Evolutionary conservation across 2,113 vertebrate species (phyloP).

Genomic region (Phyllopteryx taeniolatus): DNA sequence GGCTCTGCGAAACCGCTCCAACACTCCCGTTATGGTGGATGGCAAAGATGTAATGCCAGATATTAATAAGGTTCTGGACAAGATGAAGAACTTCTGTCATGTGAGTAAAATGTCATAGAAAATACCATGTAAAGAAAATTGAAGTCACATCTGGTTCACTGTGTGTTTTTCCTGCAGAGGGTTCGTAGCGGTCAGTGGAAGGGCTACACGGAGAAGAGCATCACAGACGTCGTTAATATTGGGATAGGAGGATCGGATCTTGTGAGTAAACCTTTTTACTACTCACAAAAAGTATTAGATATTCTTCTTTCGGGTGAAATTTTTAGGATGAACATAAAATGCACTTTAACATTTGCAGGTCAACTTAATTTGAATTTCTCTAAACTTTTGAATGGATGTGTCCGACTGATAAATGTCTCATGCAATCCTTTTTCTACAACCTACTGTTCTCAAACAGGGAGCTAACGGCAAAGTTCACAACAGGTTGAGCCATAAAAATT

Average conservation of each 20-base stretch:
- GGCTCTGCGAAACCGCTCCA: constrained; percentile 91
- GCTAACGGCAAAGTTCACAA: too few relatives aligned
- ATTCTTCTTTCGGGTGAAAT: too few relatives aligned
- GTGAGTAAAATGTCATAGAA: constrained; percentile 61
- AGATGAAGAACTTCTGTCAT: constrained; percentile 94
- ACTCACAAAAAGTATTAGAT: neutral
- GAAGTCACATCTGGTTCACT: neutral
- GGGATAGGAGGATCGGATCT: constrained; percentile 96
- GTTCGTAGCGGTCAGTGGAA: constrained; percentile 94
- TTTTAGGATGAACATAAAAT: too few relatives aligned
- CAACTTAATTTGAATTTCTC: neutral
- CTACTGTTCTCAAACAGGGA: too few relatives aligned
- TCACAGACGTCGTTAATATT: constrained; percentile 90
- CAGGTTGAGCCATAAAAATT: too few relatives aligned
- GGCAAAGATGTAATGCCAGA: constrained; percentile 94
- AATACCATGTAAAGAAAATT: neutral
- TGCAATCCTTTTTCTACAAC: neutral
- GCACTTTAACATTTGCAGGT: too few relatives aligned
- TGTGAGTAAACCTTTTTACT: constrained; percentile 69
- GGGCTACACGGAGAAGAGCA: constrained; percentile 88
- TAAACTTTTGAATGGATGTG: neutral
- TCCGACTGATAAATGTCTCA: neutral
- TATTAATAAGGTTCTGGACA: constrained; percentile 90
- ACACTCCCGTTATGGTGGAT: constrained; percentile 80
- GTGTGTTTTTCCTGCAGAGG: constrained; percentile 66